Percentiles rank a stretch among this genome's conserved stretches.
Conservation (phyloP, 2,888 invertebrate genomes). For the Lasius platythorax region DNA sequence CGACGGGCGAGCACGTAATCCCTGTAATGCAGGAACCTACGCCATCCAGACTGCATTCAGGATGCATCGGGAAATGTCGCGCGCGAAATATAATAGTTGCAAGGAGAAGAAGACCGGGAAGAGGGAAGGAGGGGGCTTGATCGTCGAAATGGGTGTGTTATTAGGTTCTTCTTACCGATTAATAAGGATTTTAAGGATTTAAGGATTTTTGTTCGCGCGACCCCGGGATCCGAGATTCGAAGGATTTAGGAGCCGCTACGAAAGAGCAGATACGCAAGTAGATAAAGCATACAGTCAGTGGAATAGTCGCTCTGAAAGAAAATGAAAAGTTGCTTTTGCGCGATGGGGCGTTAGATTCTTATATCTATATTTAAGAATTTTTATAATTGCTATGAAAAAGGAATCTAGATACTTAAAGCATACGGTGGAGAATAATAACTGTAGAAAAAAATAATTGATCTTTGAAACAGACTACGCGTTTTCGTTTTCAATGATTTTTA, state of each 20-base stretch:
- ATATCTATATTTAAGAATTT: not conserved
- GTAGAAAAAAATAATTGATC: not conserved
- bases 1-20: conserved; percentile 68
- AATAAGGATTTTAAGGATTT: not conserved
- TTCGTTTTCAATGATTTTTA: not conserved
- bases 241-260: not conserved
- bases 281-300: not conserved
- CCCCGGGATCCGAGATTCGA: not conserved
- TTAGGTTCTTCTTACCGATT: conserved; percentile 1
- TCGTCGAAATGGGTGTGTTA: conserved; percentile 26
- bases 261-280: not conserved
- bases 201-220: not conserved
- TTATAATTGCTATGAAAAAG: not conserved
- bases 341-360: not conserved
- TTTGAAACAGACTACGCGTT: not conserved
- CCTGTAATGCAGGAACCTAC: conserved; percentile 70
- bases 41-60: conserved; percentile 35
- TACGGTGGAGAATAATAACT: not conserved
- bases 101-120: not conserved
- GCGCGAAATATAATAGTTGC: conserved; percentile 23
- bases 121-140: not conserved
- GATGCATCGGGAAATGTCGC: conserved; percentile 55
- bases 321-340: not conserved
- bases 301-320: not conserved
- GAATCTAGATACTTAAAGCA: not conserved